Evolutionary conservation across 2,888 invertebrate genomes (phyloP).

Genomic region (Heptascelio sp.): DNA sequence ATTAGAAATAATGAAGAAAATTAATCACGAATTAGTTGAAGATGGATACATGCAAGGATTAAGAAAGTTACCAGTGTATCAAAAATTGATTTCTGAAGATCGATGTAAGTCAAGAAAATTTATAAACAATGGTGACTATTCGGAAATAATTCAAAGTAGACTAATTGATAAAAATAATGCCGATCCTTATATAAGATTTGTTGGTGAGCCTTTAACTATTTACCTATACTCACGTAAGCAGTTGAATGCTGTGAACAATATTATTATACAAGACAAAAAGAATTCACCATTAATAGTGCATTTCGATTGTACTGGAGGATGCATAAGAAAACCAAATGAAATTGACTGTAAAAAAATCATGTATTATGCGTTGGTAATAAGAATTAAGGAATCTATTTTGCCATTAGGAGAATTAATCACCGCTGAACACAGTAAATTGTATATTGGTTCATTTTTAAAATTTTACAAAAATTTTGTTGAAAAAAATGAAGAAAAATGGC

Average conservation of each 20-base stretch:
- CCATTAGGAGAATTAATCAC: slow-evolving; percentile 22
- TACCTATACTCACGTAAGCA: slow-evolving; percentile 8
- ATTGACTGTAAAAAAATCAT: slow-evolving; percentile 8
- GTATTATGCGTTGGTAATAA: slow-evolving; percentile 21
- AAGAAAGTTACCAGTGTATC: slow-evolving; percentile 13
- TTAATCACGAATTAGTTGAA: slow-evolving; percentile 27
- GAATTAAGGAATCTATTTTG: not conserved
- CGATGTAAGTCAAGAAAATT: slow-evolving; percentile 13
- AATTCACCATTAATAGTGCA: not conserved
- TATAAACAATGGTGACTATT: slow-evolving; percentile 30
- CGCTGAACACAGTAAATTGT: slow-evolving; percentile 6
- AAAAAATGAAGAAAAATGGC: not conserved
- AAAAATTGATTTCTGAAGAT: slow-evolving; percentile 43
- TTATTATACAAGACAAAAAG: not conserved
- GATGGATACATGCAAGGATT: slow-evolving; percentile 48
- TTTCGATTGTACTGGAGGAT: slow-evolving; percentile 29
- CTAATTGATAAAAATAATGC: not conserved
- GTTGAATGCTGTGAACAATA: slow-evolving; percentile 16
- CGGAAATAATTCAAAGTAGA: slow-evolving; percentile 36
- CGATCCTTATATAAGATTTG: slow-evolving; percentile 38
- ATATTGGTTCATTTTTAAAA: slow-evolving; percentile 13
- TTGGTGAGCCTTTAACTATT: slow-evolving; percentile 29
- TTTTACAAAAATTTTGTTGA: not conserved
- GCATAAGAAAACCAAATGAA: slow-evolving; percentile 11
- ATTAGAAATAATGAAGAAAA: slow-evolving; percentile 14